Base-by-base conservation (phyloP, 2,113 vertebrate genomes). In the Chaenocephalus aceratus region DNA sequence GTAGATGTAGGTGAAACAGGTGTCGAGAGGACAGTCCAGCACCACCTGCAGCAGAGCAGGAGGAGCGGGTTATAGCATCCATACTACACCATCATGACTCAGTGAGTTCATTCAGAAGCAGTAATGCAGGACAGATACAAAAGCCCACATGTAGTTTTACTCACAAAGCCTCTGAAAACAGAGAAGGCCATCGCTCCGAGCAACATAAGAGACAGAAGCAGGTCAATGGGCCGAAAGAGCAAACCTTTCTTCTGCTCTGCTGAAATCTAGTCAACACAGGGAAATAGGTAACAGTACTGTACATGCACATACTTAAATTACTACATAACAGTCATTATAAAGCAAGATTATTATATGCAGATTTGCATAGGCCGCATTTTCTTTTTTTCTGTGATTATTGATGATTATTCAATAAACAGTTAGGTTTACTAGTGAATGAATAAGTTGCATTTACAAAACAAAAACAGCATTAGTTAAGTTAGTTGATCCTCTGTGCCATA, bases 151-250 rank as follows among this genome's bases (percentile, higher is more conserved):
- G 8, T 14, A 0, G 41, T 57, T 82, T 62, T 69, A 91, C 96
- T 94, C 89, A 99, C 98, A 92, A 99, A 88, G 12, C 97, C 98
- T 84, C 97, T 95, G 92, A 99, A 98, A 52, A 96, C 89, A 1
- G 94, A 95, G 93, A 97, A 97, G 7, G 75, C 80, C 0, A 93
- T 89, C 0, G 90, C 85, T 34, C 92, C 91, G 12, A 95, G 21
- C 49, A 97, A 90, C 60, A 94, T 48, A 0, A 95, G 15, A 7
- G 95, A 10, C 10, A 99, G 90, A 7, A 86, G 89, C 89, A 96
- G 6, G 74, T 99, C 97, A 7, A 79, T 8, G 0, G 97, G 97
- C 5, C 97, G 96, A 74, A 74, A 92, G 45, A 96, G 41, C 5
- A 98, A 90, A 1, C 62, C 2, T 71, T 94, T 97, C 51, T 73